Evolutionary conservation across 2,888 invertebrate species (phyloP).

Genomic region (Periphyllus acericola): DNA sequence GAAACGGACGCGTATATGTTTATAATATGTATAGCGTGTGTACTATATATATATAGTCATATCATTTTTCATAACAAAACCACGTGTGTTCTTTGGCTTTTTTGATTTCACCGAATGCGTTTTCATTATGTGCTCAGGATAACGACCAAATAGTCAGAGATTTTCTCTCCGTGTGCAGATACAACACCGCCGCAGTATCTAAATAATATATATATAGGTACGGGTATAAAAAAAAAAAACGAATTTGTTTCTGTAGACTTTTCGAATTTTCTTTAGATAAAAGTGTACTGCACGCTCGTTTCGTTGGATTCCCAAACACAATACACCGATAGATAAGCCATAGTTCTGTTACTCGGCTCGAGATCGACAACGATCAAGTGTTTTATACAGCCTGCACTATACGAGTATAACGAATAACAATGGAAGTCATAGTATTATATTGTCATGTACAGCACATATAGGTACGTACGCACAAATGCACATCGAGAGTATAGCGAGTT

Average conservation of each 20-base stretch:
- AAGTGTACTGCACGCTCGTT: too few relatives aligned
- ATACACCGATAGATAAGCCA: background rate
- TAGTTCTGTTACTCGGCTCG: conserved; percentile 6
- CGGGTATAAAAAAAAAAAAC: too few relatives aligned
- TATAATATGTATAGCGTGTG: background rate
- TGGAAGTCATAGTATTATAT: background rate
- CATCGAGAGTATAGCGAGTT: background rate
- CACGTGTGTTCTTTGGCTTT: conserved; percentile 51
- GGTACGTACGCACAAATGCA: background rate
- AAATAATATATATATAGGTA: too few relatives aligned
- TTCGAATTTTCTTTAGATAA: background rate
- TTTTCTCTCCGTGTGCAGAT: background rate
- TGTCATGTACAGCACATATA: too few relatives aligned
- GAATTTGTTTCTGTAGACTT: background rate
- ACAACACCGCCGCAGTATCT: background rate
- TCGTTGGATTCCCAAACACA: background rate
- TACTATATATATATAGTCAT: conserved; percentile 6
- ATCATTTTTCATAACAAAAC: conserved; percentile 56
- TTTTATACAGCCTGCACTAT: background rate
- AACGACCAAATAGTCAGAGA: conserved; percentile 13
- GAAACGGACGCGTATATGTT: conserved; percentile 12
- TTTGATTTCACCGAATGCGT: conserved; percentile 52
- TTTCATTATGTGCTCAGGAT: conserved; percentile 27
- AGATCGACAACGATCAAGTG: conserved; percentile 43
- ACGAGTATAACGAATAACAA: background rate